A percentile compares a stretch with the other conserved stretches of the same genome.
phyloP scores from a whole-genome alignment of 2,888 invertebrate genomes.

The Oscheius sp. region DNA sequence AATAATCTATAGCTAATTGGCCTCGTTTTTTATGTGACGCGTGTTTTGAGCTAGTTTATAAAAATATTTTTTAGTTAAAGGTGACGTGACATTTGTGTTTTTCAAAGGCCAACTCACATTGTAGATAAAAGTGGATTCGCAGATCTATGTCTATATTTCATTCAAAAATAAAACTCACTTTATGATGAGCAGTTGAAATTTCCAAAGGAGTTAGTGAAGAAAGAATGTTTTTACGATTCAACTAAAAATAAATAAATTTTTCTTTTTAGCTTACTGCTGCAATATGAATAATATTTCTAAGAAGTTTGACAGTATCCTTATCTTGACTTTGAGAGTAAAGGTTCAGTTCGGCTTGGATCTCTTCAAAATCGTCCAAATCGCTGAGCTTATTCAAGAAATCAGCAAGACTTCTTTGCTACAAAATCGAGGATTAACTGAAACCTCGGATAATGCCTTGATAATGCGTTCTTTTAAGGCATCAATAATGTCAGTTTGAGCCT shows the following conservation, averaged over 20 bases:
- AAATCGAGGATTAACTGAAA: too few species aligned
- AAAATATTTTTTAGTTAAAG: not conserved
- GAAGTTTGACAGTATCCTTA: conserved; percentile 45
- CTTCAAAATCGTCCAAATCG: conserved; percentile 39
- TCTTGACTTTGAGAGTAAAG: conserved; percentile 41
- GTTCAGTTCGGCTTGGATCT: conserved; percentile 38
- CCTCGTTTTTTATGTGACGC: not conserved
- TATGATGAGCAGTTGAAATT: conserved; percentile 49
- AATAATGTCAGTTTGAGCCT: conserved; percentile 65
- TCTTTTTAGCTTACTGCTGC: conserved; percentile 32
- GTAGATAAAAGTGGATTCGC: conserved; percentile 24
- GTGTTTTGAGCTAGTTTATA: not conserved
- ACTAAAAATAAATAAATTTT: not conserved
- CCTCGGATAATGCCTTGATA: conserved; percentile 49
- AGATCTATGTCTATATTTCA: conserved; percentile 20
- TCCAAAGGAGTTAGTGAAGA: conserved; percentile 39
- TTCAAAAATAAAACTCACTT: conserved; percentile 29
- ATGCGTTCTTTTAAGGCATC: conserved; percentile 62
- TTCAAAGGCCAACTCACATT: conserved; percentile 9
- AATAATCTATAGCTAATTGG: not conserved
- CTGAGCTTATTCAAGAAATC: conserved; percentile 39
- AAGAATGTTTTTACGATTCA: conserved; percentile 1
- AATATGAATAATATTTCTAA: conserved; percentile 43
- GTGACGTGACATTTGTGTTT: not conserved
- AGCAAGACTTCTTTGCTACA: conserved; percentile 15